Percentiles rank a stretch among this genome's conserved stretches.
Conservation (phyloP, 2,888 invertebrate species). For the Tachina grossa region DNA sequence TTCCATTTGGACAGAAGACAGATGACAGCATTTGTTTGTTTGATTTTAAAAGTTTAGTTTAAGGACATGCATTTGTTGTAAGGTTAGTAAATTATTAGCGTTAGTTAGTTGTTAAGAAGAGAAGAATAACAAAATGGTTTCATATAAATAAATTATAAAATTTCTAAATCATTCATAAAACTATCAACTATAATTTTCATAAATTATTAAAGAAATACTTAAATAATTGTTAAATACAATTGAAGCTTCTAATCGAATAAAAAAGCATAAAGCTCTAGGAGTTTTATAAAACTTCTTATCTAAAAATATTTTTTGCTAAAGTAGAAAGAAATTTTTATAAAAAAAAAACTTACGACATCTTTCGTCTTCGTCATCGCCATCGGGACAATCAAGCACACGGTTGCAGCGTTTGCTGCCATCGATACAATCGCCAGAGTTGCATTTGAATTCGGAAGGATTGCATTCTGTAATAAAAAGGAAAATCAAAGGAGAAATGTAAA, state of each 20-base stretch:
- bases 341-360: slow-evolving; percentile 81
- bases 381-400: slow-evolving; percentile 84
- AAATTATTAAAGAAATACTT: slow-evolving; percentile 30
- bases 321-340: background rate
- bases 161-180: slow-evolving; percentile 16
- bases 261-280: slow-evolving; percentile 1
- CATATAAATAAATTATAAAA: background rate
- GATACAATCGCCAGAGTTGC: slow-evolving; percentile 86
- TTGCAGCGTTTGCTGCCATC: slow-evolving; percentile 84
- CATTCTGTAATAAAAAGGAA: slow-evolving; percentile 83
- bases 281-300: background rate
- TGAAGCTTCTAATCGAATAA: slow-evolving; percentile 17
- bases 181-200: slow-evolving; percentile 6
- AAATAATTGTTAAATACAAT: slow-evolving; percentile 38
- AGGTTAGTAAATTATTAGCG: slow-evolving; percentile 24
- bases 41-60: slow-evolving; percentile 38
- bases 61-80: slow-evolving; percentile 67
- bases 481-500: background rate
- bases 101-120: background rate
- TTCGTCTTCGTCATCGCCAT: slow-evolving; percentile 85
- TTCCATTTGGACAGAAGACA: slow-evolving; percentile 5
- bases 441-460: slow-evolving; percentile 84
- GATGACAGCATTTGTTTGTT: slow-evolving; percentile 24
- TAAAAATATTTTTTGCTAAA: background rate
- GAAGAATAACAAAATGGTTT: background rate